phyloP scores from a whole-genome alignment of 2,113 vertebrate species.

The Dermatemys mawii region DNA sequence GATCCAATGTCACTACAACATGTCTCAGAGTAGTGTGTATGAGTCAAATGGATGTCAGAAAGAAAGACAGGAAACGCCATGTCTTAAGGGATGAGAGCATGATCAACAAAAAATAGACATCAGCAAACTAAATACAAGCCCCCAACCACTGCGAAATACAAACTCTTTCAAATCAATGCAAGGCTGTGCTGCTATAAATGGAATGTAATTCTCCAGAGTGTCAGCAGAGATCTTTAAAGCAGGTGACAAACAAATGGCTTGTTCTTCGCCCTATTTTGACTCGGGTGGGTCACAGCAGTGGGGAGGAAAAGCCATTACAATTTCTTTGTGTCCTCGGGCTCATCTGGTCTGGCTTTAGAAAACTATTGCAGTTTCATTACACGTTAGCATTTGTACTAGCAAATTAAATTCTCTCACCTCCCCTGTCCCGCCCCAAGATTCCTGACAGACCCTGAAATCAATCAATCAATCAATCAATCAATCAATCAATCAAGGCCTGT shows the following conservation, averaged over 20 bases:
- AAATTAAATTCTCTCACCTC: not conserved
- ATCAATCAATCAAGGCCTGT: not conserved
- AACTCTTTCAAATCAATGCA: not conserved
- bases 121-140: not conserved
- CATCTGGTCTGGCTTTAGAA: not conserved
- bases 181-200: not conserved
- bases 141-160: not conserved
- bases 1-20: not conserved
- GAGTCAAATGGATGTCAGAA: not conserved
- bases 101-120: not conserved
- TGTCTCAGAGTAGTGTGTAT: not conserved
- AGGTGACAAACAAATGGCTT: conserved; percentile 7
- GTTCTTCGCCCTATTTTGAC: not conserved
- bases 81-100: not conserved
- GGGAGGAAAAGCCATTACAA: not conserved
- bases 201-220: not conserved
- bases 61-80: not conserved
- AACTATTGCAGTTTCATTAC: not conserved
- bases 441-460: not conserved
- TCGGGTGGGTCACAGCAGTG: not conserved
- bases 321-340: not conserved
- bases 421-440: not conserved
- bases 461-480: not conserved
- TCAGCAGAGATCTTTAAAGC: not conserved
- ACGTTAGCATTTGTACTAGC: not conserved